Evolutionary conservation across 2,113 vertebrate genomes (phyloP), one percentile per base, ranked within the genome.

Genomic region (Edolisoma coerulescens): DNA sequence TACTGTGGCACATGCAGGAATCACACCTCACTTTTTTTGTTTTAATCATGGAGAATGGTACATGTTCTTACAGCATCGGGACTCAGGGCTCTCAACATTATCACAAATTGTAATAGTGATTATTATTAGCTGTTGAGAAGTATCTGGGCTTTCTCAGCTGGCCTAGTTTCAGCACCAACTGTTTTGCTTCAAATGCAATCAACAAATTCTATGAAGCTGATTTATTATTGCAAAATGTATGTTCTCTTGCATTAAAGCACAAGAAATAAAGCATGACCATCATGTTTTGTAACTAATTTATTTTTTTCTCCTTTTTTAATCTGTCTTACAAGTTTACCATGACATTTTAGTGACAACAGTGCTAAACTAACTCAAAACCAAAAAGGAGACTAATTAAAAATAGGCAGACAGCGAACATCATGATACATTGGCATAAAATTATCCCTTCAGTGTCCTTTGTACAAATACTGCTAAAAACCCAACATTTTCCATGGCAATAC

Each of bases 191-290:
- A 94, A 95, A 89, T 87, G 65, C 75, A 96, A 94, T 95, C 93
- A 94, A 81, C 85, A 84, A 69, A 89, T 94, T 93, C 84, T 93
- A 78, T 82, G 92, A 96, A 95, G 86, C 35, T 79, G 73, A 77
- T 90, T 79, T 75, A 93, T 93, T 96, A 93, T 71, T 96, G 90
- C 71, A 94, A 94, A 96, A 92, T 78, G 70, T 92, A 95, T 94
- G 96, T 93, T 96, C 86, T 90, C 71, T 88, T 49, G 77, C 93
- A 95, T 92, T 93, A 96, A 95, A 96, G 95, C 79, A 50, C 65
- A 75, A 96, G 68, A 95, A 96, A 97, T 94, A 96, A 94, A 95
- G 93, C 96, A 97, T 95, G 96, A 95, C 96, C 96, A 96, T 96
- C 96, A 87, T 93, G 96, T 96, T 96, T 96, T 93, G 93, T 96